Evolutionary conservation across 2,797 vertebrate species (phyloP).

Genomic region (Helostoma temminkii): DNA sequence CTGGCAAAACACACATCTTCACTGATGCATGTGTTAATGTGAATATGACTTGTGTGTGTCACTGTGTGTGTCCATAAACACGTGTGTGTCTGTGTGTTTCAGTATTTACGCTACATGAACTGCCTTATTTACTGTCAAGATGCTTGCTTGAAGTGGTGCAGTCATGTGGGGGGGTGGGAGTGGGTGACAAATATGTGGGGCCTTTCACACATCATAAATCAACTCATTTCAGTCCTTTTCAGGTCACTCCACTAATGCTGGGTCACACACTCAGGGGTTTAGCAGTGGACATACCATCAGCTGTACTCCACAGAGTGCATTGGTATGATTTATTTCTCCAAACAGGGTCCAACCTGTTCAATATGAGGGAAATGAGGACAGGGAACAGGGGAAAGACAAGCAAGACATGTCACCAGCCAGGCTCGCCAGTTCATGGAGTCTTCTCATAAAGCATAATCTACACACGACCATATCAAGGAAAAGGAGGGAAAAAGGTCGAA

Average conservation of each 20-base stretch:
- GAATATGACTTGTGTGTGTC: background rate
- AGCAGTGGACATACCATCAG: too few relatives aligned
- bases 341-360: too few relatives aligned
- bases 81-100: background rate
- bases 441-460: too few relatives aligned
- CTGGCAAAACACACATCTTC: constrained; percentile 45
- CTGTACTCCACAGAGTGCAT: too few relatives aligned
- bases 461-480: too few relatives aligned
- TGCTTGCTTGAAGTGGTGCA: background rate
- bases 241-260: background rate
- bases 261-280: background rate
- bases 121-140: constrained; percentile 5
- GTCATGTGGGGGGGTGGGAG: too few relatives aligned
- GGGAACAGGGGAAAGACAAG: too few relatives aligned
- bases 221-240: constrained; percentile 8
- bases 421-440: too few relatives aligned
- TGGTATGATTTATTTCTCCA: too few relatives aligned
- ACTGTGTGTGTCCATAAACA: background rate
- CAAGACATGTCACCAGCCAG: too few relatives aligned
- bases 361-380: too few relatives aligned
- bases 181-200: fast-evolving
- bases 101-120: too few relatives aligned
- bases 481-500: background rate
- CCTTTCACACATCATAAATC: constrained; percentile 37
- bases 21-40: constrained; percentile 1